Evolutionary conservation across 2,797 vertebrate genomes (phyloP).

Genomic region (Acrossocheilus wenchowensis): DNA sequence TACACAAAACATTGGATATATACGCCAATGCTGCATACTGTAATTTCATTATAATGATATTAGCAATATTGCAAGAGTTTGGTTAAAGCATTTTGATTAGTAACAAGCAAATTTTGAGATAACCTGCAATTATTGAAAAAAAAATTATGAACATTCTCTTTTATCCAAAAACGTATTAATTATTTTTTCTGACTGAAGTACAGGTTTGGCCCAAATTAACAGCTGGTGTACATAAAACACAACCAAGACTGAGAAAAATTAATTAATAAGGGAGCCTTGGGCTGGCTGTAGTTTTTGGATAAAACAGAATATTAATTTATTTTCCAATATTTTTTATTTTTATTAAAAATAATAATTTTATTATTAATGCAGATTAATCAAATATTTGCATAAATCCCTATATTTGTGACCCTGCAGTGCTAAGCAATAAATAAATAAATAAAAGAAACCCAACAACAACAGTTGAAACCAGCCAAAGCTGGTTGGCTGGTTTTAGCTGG

Average conservation of each 20-base stretch:
- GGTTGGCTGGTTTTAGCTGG: background rate
- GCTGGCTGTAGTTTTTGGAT: background rate
- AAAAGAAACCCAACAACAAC: no score
- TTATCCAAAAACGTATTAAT: no score
- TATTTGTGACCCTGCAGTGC: background rate
- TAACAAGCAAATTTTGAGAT: background rate
- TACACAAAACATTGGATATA: background rate
- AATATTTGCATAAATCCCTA: background rate
- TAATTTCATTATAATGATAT: background rate
- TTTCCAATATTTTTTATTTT: no score
- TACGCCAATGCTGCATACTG: background rate
- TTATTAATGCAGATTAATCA: background rate
- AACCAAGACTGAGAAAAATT: background rate
- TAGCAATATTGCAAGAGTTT: background rate
- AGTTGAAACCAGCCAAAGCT: no score
- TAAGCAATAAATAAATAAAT: no score
- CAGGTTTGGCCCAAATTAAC: background rate
- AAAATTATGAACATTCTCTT: no score
- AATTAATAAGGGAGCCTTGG: background rate
- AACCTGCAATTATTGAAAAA: background rate
- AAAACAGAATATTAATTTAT: no score
- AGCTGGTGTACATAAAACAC: background rate
- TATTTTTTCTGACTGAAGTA: background rate
- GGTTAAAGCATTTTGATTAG: background rate
- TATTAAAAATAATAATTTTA: no score